A percentile compares a stretch with the other conserved stretches of the same genome.
These are phyloP conservation scores for Andrena chrysosceles DNA, from an alignment of 2,888 invertebrate genomes.

Conservation along the genomic window DNA sequence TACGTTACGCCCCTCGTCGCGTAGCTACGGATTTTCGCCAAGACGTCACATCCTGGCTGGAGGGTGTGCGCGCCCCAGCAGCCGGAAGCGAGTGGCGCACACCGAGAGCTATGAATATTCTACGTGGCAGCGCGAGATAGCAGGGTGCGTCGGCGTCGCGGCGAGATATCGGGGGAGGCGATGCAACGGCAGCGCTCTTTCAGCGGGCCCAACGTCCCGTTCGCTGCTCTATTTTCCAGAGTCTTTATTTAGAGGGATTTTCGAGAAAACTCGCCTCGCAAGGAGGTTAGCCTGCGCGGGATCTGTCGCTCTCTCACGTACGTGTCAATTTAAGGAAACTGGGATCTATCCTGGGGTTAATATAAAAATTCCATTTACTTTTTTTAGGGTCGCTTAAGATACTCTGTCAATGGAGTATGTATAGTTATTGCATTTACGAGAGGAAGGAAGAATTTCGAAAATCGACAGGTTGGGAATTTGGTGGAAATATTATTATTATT, in stretches of 20 bases:
- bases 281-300: too few species aligned
- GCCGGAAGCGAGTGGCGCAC: slow-evolving; percentile 1
- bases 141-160: not conserved
- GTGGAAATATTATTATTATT: too few species aligned
- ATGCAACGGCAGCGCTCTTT: not conserved
- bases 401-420: too few species aligned
- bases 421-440: too few species aligned
- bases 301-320: too few species aligned
- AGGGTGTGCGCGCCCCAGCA: not conserved
- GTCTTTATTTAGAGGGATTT: not conserved
- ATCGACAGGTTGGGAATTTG: too few species aligned
- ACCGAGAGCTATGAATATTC: slow-evolving; percentile 23
- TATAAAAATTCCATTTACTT: too few species aligned
- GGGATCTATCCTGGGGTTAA: too few species aligned
- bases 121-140: slow-evolving; percentile 7
- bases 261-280: too few species aligned
- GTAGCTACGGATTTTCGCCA: slow-evolving; percentile 6
- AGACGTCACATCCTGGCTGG: not conserved
- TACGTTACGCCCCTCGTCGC: not conserved
- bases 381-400: too few species aligned
- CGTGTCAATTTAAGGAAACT: too few species aligned
- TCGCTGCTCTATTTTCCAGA: slow-evolving; percentile 4
- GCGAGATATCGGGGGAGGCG: slow-evolving; percentile 15
- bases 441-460: too few species aligned
- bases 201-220: not conserved